These are phyloP conservation scores for Eclectus roratus DNA, from an alignment of 2,113 vertebrate species.

Conservation along the genomic window DNA sequence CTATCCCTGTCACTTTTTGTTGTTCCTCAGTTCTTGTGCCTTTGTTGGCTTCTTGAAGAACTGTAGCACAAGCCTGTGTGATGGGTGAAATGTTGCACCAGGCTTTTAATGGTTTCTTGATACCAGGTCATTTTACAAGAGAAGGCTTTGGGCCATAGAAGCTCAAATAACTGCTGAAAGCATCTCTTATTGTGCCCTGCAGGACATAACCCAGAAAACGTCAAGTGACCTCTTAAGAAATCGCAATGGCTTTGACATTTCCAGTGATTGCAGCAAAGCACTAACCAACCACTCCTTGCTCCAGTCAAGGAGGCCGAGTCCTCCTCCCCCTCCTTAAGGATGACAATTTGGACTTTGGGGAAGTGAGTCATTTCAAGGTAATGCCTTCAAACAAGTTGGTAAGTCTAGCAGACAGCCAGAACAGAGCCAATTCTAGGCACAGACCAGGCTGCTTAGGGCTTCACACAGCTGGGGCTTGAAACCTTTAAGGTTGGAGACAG, in stretches of 20 bases:
- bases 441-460: background rate
- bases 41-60: background rate
- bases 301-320: too few relatives aligned
- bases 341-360: accelerated
- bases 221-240: background rate
- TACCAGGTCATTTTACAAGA: background rate
- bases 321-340: background rate
- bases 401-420: background rate
- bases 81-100: background rate
- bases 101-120: background rate
- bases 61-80: background rate
- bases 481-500: background rate
- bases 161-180: background rate
- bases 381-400: background rate
- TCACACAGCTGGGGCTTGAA: background rate
- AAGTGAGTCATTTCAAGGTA: background rate
- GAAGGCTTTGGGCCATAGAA: background rate
- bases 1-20: background rate
- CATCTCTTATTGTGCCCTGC: background rate
- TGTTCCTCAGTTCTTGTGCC: background rate
- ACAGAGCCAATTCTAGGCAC: background rate
- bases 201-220: background rate
- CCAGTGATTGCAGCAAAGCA: background rate
- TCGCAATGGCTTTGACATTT: background rate
- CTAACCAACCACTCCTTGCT: background rate